Conservation (phyloP, 2,797 vertebrate genomes). For the Ptychadena robeensis region DNA sequence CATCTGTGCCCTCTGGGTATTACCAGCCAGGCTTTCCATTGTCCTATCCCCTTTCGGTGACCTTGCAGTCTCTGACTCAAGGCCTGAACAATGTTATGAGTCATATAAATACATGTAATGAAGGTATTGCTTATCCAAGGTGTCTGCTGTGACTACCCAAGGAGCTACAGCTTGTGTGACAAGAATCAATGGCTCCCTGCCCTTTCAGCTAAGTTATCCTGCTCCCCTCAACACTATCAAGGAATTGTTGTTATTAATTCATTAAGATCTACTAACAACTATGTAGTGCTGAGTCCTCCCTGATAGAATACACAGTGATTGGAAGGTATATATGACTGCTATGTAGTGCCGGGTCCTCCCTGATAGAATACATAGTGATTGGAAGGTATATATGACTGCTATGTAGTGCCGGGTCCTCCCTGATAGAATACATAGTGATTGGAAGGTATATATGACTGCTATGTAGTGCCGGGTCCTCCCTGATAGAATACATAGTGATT, state of each 20-base stretch:
- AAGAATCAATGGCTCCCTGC: constrained; percentile 38
- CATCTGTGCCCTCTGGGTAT: constrained; percentile 9
- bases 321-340: no score
- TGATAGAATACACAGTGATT: no score
- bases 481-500: no score
- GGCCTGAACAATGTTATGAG: constrained; percentile 84
- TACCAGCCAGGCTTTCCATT: constrained; percentile 65
- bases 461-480: no score
- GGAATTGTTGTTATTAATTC: background rate
- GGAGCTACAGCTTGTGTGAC: constrained; percentile 26
- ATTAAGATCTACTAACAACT: no score
- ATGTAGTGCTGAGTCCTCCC: no score
- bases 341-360: no score
- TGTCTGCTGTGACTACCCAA: constrained; percentile 38
- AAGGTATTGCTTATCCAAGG: constrained; percentile 82
- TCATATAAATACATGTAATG: constrained; percentile 88
- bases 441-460: no score
- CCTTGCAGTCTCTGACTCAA: constrained; percentile 82
- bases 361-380: no score
- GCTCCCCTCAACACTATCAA: background rate
- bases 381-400: no score
- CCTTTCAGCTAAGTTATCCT: constrained; percentile 11
- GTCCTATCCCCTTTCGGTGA: constrained; percentile 71
- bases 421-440: no score
- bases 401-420: no score